These are phyloP conservation scores for Rotaria socialis DNA, from an alignment of 2,888 invertebrate genomes.

Conservation along the genomic window DNA sequence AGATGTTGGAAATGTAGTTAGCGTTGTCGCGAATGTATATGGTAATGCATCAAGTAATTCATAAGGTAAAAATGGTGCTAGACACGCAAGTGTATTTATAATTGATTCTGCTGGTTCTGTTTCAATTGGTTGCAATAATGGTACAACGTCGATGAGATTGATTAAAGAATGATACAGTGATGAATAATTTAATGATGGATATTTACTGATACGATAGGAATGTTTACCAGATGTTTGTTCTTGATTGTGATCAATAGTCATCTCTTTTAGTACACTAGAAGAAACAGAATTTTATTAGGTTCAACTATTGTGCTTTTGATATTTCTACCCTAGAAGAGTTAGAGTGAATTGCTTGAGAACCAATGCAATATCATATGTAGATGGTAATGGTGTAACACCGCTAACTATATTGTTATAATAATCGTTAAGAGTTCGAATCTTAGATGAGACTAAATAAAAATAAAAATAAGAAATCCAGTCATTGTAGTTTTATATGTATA, in stretches of 20 bases:
- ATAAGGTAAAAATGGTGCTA: conserved; percentile 90
- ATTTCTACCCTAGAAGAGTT: conserved; percentile 77
- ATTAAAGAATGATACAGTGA: conserved; percentile 85
- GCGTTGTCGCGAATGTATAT: conserved; percentile 84
- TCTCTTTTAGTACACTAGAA: conserved; percentile 1
- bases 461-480: background rate
- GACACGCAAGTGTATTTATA: conserved; percentile 84
- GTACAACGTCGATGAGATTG: conserved; percentile 85
- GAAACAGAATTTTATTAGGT: conserved; percentile 35
- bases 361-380: conserved; percentile 90
- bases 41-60: conserved; percentile 91
- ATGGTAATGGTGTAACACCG: conserved; percentile 73
- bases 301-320: background rate
- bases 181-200: conserved; percentile 92
- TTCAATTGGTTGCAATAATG: conserved; percentile 69
- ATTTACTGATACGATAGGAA: conserved; percentile 72
- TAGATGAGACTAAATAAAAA: conserved; percentile 76
- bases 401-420: conserved; percentile 77
- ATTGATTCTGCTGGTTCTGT: conserved; percentile 82
- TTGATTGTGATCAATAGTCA: background rate
- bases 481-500: background rate
- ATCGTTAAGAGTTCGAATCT: conserved; percentile 92
- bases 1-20: conserved; percentile 81
- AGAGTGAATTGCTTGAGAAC: conserved; percentile 96
- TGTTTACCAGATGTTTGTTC: conserved; percentile 54